Evolutionary conservation across 2,888 invertebrate genomes (phyloP), one percentile per base, ranked within the genome.

Genomic region (Diarsia rubi): DNA sequence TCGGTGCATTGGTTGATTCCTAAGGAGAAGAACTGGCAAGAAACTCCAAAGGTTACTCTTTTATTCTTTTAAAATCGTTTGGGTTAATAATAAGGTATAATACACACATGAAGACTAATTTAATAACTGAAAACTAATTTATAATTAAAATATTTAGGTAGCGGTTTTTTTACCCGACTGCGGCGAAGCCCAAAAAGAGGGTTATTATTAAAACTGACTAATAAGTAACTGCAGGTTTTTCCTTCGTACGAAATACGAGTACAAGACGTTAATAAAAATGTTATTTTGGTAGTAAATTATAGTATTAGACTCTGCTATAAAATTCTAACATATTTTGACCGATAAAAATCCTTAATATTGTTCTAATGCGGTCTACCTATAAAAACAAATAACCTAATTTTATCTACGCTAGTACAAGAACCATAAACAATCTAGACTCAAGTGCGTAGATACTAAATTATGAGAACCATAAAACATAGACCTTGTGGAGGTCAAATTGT

Each of bases 361-460:
- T 19, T 16, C 3, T n/a, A 52, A 52, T 12, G n/a, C n/a, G n/a
- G n/a, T n/a, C 2, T 21, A 14, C 45, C 12, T 21, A 62, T 21
- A 37, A 54, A 11, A 21, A 8, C 14, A 37, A 3, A 24, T 19
- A n/a, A 37, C 5, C 16, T 1, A 57, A 0, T 8, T 27, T 27
- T 52, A 52, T 21, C 8, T 3, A 45, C 4, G 16, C 19, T 16
- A 21, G 1, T 31, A 24, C 24, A 21, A 77, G 52, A 60, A 54
- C 31, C 42, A 63, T 69, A 47, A 62, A 47, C 9, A 71, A 64
- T 11, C 47, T 71, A 78, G n/a, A 77, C 31, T 45, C 27, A 27
- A 77, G 64, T 64, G 44, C 72, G 78, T 52, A 64, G 31, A 71
- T 27, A 71, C 21, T 72, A 78, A 77, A 78, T 27, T 21, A 31